These are phyloP conservation scores for Synanthedon vespiformis DNA, from an alignment of 2,888 invertebrate genomes.

Conservation along the genomic window DNA sequence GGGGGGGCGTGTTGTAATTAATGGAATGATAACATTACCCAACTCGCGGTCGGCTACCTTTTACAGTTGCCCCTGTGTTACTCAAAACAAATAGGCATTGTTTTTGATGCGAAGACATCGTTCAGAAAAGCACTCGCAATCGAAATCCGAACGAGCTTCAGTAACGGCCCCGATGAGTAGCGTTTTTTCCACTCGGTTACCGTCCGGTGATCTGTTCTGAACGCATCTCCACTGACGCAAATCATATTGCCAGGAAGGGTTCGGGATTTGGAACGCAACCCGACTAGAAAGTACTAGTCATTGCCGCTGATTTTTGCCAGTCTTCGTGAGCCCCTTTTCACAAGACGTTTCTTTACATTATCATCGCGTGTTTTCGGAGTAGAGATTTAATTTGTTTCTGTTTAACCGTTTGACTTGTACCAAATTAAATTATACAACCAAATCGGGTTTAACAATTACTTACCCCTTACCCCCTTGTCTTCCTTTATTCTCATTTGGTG, in stretches of 20 bases:
- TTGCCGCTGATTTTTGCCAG: conserved; percentile 53
- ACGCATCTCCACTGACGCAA: conserved; percentile 68
- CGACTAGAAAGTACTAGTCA: conserved; percentile 34
- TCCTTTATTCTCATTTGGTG: no score
- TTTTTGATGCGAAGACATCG: conserved; percentile 9
- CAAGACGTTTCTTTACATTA: conserved; percentile 14
- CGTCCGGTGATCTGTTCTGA: conserved; percentile 64
- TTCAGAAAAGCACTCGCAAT: conserved; percentile 23
- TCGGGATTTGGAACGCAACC: conserved; percentile 48
- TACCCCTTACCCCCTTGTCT: no score
- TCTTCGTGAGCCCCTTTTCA: conserved; percentile 17
- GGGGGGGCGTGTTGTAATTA: conserved; percentile 67
- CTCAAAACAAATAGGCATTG: conserved; percentile 5
- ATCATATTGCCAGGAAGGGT: conserved; percentile 69
- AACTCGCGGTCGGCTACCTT: conserved; percentile 54
- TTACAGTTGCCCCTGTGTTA: conserved; percentile 22
- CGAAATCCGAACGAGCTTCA: conserved; percentile 38
- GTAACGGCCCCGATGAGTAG: conserved; percentile 58
- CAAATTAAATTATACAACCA: no score
- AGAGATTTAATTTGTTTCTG: conserved; percentile 9
- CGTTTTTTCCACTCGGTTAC: conserved; percentile 69
- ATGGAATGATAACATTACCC: conserved; percentile 70
- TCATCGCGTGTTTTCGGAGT: conserved; percentile 18
- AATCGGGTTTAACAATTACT: no score
- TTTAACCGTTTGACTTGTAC: neutral